Evolutionary conservation across 1,140 invertebrate genomes (phyloP).

Genomic region (Vanessa tameamea): DNA sequence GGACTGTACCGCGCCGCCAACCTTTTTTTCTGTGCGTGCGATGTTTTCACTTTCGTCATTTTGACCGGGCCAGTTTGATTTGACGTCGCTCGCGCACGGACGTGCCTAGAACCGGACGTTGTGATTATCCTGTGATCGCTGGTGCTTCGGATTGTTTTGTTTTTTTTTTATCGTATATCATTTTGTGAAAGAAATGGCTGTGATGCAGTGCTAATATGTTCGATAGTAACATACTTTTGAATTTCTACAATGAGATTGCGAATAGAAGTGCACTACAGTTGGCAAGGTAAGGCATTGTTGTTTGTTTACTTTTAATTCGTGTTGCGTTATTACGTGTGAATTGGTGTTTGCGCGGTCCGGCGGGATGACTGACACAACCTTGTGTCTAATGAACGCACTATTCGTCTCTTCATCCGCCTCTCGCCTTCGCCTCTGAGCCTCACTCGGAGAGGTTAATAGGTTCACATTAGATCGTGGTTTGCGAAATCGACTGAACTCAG

Average conservation of each 20-base stretch:
- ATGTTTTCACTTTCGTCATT: conserved; percentile 81
- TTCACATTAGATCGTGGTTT: conserved; percentile 80
- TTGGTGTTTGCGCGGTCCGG: conserved; percentile 45
- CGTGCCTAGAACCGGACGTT: conserved; percentile 74
- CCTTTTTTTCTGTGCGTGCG: conserved; percentile 80
- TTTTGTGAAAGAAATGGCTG: conserved; percentile 76
- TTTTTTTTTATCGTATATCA: conserved; percentile 42
- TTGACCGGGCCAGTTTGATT: conserved; percentile 79
- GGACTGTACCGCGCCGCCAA: conserved; percentile 74
- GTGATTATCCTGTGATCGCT: conserved; percentile 77
- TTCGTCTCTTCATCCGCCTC: conserved; percentile 73
- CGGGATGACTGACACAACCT: conserved; percentile 67
- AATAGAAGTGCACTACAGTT: conserved; percentile 79
- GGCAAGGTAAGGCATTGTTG: conserved; percentile 74
- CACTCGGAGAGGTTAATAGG: conserved; percentile 79
- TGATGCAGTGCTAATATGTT: conserved; percentile 80
- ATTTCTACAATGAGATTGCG: conserved; percentile 80
- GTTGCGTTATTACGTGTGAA: conserved; percentile 49
- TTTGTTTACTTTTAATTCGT: conserved; percentile 75
- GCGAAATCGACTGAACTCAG: conserved; percentile 71
- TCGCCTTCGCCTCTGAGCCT: conserved; percentile 77
- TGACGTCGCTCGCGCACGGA: conserved; percentile 78
- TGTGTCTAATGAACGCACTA: conserved; percentile 75
- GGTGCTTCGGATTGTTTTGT: conserved; percentile 74
- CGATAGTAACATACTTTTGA: conserved; percentile 75